These are phyloP conservation scores for Caerostris darwini DNA, from an alignment of 1,140 invertebrate species.

Conservation along the genomic window DNA sequence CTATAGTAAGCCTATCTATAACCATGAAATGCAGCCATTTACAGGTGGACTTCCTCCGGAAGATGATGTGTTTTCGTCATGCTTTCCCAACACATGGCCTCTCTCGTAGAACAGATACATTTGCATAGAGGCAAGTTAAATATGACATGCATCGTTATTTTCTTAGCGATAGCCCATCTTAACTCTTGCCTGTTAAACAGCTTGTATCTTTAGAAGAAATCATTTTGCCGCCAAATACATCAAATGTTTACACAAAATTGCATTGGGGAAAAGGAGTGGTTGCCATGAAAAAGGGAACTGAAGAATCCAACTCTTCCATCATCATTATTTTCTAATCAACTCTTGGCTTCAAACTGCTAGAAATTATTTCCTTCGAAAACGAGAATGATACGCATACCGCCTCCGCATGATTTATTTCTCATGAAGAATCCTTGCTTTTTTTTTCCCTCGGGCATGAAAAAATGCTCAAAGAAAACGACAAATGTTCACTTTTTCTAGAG, in stretches of 20 bases:
- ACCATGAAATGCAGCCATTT: slow-evolving; percentile 35
- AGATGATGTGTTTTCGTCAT: slow-evolving; percentile 46
- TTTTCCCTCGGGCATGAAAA: neutral
- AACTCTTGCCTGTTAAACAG: slow-evolving; percentile 27
- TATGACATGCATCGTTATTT: slow-evolving; percentile 57
- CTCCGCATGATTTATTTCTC: slow-evolving; percentile 39
- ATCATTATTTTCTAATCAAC: slow-evolving; percentile 70
- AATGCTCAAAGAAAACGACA: neutral
- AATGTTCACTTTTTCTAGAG: neutral
- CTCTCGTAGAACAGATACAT: neutral
- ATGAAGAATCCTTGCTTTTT: neutral
- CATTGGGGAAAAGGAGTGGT: slow-evolving; percentile 59
- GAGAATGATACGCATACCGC: slow-evolving; percentile 7
- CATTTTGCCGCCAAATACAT: slow-evolving; percentile 41
- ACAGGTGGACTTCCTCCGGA: slow-evolving; percentile 69
- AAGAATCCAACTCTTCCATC: slow-evolving; percentile 53
- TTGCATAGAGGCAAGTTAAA: slow-evolving; percentile 57
- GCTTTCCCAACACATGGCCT: slow-evolving; percentile 47
- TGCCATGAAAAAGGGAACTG: slow-evolving; percentile 8
- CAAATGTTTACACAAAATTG: slow-evolving; percentile 70
- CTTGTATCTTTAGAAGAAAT: slow-evolving; percentile 62
- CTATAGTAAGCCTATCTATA: slow-evolving; percentile 58
- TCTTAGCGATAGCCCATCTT: neutral
- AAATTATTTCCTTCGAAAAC: slow-evolving; percentile 24
- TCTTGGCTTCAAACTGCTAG: slow-evolving; percentile 26